Evolutionary conservation across 2,113 vertebrate genomes (phyloP).

Genomic region (Mus spicilegus): DNA sequence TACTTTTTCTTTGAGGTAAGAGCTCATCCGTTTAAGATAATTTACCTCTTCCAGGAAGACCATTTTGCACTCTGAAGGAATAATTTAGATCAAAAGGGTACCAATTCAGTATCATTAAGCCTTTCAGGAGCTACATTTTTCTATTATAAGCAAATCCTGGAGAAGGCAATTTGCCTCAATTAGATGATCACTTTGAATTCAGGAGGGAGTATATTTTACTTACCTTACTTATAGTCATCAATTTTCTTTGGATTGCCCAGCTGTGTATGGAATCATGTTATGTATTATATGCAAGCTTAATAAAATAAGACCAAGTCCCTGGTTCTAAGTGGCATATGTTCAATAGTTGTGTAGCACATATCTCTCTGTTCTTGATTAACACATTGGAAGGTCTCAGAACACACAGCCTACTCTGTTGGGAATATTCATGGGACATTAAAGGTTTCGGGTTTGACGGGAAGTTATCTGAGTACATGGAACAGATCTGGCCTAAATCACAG

Average conservation of each 20-base stretch:
- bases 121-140: constrained; percentile 65
- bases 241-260: constrained; percentile 73
- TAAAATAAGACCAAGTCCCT: constrained; percentile 57
- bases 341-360: background rate
- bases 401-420: background rate
- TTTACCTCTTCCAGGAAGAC: constrained; percentile 72
- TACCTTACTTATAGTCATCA: constrained; percentile 68
- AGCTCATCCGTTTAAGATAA: constrained; percentile 65
- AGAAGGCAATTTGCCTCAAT: constrained; percentile 74
- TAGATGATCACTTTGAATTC: constrained; percentile 70
- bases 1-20: constrained; percentile 64
- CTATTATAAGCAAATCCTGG: constrained; percentile 73
- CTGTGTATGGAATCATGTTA: constrained; percentile 64
- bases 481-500: constrained; percentile 31
- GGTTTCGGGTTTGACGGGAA: constrained; percentile 58
- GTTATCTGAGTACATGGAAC: background rate
- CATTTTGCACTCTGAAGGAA: constrained; percentile 72
- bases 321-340: constrained; percentile 53
- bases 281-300: constrained; percentile 60
- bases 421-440: background rate
- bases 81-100: constrained; percentile 76
- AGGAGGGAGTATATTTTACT: constrained; percentile 66
- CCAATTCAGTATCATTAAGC: constrained; percentile 74
- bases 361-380: constrained; percentile 15
- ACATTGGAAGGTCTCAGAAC: background rate